Evolutionary conservation across 2,113 vertebrate species (phyloP), one percentile per base, ranked within the genome.

Genomic region (Ahaetulla prasina): DNA sequence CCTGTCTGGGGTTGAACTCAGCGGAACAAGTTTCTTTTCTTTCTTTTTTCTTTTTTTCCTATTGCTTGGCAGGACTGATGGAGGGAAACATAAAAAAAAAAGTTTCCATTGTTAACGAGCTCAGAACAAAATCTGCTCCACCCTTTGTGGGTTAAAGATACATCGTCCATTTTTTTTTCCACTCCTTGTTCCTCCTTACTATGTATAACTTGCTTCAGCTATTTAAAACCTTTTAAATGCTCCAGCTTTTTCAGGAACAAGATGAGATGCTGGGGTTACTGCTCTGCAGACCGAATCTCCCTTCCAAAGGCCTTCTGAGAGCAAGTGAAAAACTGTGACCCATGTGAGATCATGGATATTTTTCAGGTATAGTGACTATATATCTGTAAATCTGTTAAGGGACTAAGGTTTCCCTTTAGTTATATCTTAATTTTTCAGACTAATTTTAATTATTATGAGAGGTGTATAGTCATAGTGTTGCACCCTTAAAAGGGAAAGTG

Each of bases 1-100:
- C 96, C 96, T 95, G 97, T 96, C 97, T 97, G 97, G 97, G 97
- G 97, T 97, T 98, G 97, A 97, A 97, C 97, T 97, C 97, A 97
- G 97, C 97, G 97, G 97, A 97, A 97, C 97, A 97, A 98, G 97
- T 97, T 98, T 97, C 92, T 96, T 96, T 97, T 97, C 96, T 88
- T 96, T 95, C 93, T 91, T 94, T 92, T 94, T 96, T 74, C 3
- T 54, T 27, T 91, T 20, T 87, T 91, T 94, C 94, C 91, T 96
- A 94, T 95, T 95, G 96, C 94, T 95, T 91, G 97, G 96, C 95
- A 96, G 93, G 92, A 93, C 94, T 50, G 84, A 95, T 92, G 96
- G 95, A 97, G 96, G 97, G 96, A 97, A 97, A 97, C 89, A 97
- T 96, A 39, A 94, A 97, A 96, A 97, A 97, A 97, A 97, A 98